Conservation (phyloP, 2,113 vertebrate genomes). For the Spermophilus dauricus region DNA sequence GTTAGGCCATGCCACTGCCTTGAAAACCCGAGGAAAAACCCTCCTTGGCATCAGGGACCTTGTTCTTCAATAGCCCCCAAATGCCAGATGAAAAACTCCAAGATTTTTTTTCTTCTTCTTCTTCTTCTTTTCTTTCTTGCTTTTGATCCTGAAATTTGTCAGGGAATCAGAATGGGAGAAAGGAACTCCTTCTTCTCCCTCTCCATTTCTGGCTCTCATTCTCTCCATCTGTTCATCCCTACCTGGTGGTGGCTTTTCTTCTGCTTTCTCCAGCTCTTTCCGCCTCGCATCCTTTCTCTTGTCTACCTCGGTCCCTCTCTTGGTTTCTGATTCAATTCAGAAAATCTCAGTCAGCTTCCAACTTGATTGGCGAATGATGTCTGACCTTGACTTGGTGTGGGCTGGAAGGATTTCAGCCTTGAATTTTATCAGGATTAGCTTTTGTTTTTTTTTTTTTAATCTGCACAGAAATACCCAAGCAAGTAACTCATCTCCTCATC, state of each 20-base stretch:
- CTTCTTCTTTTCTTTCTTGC: neutral
- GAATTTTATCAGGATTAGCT: conserved; percentile 89
- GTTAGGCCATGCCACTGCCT: conserved; percentile 80
- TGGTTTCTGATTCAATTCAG: conserved; percentile 70
- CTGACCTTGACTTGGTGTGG: conserved; percentile 86
- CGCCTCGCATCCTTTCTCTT: conserved; percentile 9
- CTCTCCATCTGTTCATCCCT: conserved; percentile 57
- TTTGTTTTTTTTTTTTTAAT: conserved; percentile 80
- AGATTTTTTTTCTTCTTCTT: conserved; percentile 46
- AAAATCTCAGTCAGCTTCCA: conserved; percentile 83
- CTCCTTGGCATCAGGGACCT: conserved; percentile 74
- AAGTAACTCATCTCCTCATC: conserved; percentile 86
- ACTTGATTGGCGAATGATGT: conserved; percentile 84
- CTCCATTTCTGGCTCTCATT: conserved; percentile 39
- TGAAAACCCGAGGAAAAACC: conserved; percentile 73
- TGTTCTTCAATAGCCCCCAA: conserved; percentile 74
- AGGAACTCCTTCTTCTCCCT: conserved; percentile 49
- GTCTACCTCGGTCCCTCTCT: neutral
- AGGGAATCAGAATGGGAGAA: conserved; percentile 77
- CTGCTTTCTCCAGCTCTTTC: neutral
- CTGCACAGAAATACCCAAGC: conserved; percentile 84
- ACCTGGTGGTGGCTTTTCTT: neutral
- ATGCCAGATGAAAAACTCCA: conserved; percentile 77
- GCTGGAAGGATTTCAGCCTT: conserved; percentile 89
- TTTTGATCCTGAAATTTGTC: conserved; percentile 83